Evolutionary conservation across 1,140 invertebrate species (phyloP).

Genomic region (Drosophila pallidifrons): DNA sequence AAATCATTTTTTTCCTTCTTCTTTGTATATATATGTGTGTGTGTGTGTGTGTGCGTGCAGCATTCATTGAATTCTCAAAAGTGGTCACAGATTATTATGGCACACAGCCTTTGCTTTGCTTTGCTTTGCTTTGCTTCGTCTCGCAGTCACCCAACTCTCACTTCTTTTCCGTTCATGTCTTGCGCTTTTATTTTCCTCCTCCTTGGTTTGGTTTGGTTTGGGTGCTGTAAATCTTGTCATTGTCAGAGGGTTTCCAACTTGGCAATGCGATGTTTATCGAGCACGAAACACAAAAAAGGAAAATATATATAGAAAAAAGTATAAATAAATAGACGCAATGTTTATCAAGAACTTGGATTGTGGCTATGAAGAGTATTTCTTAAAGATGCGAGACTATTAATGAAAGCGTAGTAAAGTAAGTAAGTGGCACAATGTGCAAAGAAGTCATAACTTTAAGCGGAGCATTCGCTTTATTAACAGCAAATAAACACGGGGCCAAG

Average conservation of each 20-base stretch:
- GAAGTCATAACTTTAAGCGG: constrained; percentile 15
- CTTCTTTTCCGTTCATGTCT: neutral
- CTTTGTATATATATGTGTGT: constrained; percentile 8
- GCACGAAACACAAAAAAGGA: constrained; percentile 34
- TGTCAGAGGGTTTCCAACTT: constrained; percentile 40
- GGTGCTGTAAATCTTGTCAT: constrained; percentile 69
- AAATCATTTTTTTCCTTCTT: constrained; percentile 66
- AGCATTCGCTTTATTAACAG: constrained; percentile 49
- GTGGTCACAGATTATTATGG: constrained; percentile 69
- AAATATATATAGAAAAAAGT: constrained; percentile 8
- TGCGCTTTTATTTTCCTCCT: constrained; percentile 21
- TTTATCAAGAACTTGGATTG: constrained; percentile 24
- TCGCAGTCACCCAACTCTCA: neutral
- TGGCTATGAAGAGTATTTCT: constrained; percentile 19
- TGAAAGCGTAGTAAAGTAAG: neutral
- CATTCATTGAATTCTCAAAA: constrained; percentile 74
- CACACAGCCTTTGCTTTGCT: constrained; percentile 69
- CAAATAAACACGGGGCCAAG: constrained; percentile 38
- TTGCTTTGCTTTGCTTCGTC: constrained; percentile 7
- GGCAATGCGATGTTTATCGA: constrained; percentile 52
- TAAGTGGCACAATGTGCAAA: neutral
- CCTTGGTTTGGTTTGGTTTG: constrained; percentile 2
- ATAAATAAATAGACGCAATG: constrained; percentile 42
- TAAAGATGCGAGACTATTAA: neutral
- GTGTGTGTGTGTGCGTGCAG: constrained; percentile 28